Percentiles rank a stretch among this genome's conserved stretches.
Conservation (phyloP, 1,140 invertebrate species). For the Ptiloglossa arizonensis region DNA sequence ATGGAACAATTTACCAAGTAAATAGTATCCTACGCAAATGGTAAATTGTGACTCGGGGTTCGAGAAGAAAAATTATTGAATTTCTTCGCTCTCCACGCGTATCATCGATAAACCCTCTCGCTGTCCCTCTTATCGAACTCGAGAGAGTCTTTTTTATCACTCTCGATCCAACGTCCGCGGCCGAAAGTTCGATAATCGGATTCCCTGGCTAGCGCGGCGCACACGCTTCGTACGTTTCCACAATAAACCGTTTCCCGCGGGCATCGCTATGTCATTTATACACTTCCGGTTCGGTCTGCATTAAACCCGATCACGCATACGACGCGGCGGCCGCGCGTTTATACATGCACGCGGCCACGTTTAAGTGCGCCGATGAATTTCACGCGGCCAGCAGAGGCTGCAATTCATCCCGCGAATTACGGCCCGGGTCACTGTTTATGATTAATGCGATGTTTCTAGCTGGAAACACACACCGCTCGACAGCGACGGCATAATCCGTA, state of each 20-base stretch:
- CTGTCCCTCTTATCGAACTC: too few species aligned
- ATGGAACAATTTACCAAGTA: too few species aligned
- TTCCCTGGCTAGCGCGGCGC: background rate
- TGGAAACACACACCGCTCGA: conserved; percentile 30
- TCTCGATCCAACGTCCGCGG: background rate
- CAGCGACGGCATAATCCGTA: conserved; percentile 56
- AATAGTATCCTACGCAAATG: too few species aligned
- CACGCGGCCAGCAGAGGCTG: conserved; percentile 8
- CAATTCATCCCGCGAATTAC: conserved; percentile 45
- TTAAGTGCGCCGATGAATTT: conserved; percentile 58
- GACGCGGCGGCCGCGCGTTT: too few species aligned
- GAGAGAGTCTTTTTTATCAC: background rate
- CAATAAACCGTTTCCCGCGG: conserved; percentile 30
- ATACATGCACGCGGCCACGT: conserved; percentile 6
- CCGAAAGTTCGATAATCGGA: conserved; percentile 1
- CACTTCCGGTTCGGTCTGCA: conserved; percentile 46
- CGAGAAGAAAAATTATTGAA: too few species aligned
- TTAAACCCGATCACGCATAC: conserved; percentile 30
- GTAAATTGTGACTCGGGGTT: too few species aligned
- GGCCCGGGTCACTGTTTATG: conserved; percentile 54
- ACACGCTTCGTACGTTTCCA: conserved; percentile 9
- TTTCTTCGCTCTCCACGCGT: too few species aligned
- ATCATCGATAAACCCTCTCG: too few species aligned
- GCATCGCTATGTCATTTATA: conserved; percentile 48
- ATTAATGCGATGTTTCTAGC: conserved; percentile 59